A percentile compares a stretch with the other conserved stretches of the same genome.
phyloP scores from a whole-genome alignment of 1,140 invertebrate species.

The Zophobas morio region DNA sequence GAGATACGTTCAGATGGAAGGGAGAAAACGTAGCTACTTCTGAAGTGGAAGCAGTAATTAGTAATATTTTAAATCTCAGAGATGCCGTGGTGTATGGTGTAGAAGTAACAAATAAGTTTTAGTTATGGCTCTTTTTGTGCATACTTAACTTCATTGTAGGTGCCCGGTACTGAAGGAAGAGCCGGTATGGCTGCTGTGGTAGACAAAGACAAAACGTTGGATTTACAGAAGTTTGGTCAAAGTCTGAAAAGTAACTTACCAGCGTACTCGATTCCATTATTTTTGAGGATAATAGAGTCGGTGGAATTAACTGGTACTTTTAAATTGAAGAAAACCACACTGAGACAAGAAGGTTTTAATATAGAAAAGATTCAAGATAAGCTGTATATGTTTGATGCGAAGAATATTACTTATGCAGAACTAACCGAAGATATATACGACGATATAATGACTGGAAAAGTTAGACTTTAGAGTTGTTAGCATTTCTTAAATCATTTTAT shows the following conservation, averaged over 20 bases:
- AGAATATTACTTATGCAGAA: slow-evolving; percentile 75
- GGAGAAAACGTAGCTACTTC: slow-evolving; percentile 97
- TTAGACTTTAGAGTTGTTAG: not conserved
- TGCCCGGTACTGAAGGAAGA: slow-evolving; percentile 88
- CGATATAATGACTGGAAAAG: slow-evolving; percentile 72
- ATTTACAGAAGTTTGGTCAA: slow-evolving; percentile 76
- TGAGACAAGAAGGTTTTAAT: slow-evolving; percentile 87
- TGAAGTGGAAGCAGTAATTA: slow-evolving; percentile 96
- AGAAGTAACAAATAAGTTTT: slow-evolving; percentile 72
- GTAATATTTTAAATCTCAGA: slow-evolving; percentile 81
- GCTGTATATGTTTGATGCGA: slow-evolving; percentile 81
- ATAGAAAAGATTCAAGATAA: slow-evolving; percentile 78
- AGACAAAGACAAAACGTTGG: slow-evolving; percentile 78
- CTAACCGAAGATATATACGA: slow-evolving; percentile 79
- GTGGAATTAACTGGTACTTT: slow-evolving; percentile 92
- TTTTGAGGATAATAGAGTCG: slow-evolving; percentile 85
- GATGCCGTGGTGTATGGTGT: slow-evolving; percentile 91
- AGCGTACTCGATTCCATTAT: slow-evolving; percentile 89
- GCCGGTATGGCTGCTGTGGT: slow-evolving; percentile 97
- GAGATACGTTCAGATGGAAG: slow-evolving; percentile 94
- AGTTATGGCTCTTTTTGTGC: not conserved
- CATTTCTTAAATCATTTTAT: too few species aligned
- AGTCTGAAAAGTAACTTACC: slow-evolving; percentile 82
- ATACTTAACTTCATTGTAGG: slow-evolving; percentile 68
- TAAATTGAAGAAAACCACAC: slow-evolving; percentile 89